phyloP scores from a whole-genome alignment of 2,797 vertebrate genomes.

The Fistularia tabacaria region DNA sequence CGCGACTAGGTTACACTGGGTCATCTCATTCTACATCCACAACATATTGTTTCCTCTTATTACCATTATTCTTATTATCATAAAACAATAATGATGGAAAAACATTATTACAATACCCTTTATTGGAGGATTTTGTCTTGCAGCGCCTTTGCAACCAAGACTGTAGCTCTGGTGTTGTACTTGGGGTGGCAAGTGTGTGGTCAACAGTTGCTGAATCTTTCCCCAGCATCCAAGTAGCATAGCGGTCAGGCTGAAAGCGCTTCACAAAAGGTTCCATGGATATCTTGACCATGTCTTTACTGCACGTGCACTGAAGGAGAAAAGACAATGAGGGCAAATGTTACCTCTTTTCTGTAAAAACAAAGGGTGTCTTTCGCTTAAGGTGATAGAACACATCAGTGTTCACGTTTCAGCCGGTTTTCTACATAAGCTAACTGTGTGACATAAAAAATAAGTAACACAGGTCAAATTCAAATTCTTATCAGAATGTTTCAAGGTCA shows the following conservation, averaged over 20 bases:
- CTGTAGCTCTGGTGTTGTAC: conserved; percentile 87
- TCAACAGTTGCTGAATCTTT: conserved; percentile 88
- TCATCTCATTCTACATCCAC: neutral
- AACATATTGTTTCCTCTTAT: neutral
- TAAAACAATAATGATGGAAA: neutral
- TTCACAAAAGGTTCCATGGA: conserved; percentile 97
- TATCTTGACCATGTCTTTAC: conserved; percentile 96
- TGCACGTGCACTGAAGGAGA: conserved; percentile 86
- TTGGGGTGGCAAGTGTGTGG: conserved; percentile 86
- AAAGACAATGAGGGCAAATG: neutral
- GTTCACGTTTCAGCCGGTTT: too few relatives aligned
- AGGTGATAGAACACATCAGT: neutral
- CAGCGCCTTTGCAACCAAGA: conserved; percentile 83
- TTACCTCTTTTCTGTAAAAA: neutral
- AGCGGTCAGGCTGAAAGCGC: conserved; percentile 93
- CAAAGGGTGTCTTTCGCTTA: neutral
- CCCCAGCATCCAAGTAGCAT: conserved; percentile 89
- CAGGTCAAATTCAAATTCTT: neutral
- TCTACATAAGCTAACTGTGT: neutral
- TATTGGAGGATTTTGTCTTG: conserved; percentile 70
- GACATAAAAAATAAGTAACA: neutral
- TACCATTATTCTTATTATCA: too few relatives aligned
- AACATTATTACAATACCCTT: conserved; percentile 66
- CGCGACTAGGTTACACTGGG: too few relatives aligned
- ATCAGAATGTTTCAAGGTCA: neutral